phyloP scores from a whole-genome alignment of 2,797 vertebrate species.

The Philypnodon macrostomus region DNA sequence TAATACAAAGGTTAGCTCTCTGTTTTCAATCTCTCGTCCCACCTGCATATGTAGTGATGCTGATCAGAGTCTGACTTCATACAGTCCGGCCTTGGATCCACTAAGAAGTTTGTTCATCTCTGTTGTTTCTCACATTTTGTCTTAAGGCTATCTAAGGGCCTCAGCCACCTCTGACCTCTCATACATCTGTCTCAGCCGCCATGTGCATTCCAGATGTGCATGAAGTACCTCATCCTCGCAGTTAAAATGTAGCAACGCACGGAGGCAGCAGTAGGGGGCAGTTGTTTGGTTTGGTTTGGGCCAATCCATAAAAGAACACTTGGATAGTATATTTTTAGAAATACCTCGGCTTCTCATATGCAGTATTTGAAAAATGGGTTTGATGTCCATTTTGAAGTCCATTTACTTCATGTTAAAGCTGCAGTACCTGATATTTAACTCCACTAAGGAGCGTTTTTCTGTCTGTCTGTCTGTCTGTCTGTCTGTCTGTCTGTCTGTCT shows the following conservation, averaged over 20 bases:
- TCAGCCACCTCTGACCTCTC: constrained; percentile 58
- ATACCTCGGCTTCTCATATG: no score
- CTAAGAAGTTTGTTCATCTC: constrained; percentile 63
- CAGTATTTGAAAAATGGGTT: no score
- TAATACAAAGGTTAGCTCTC: no score
- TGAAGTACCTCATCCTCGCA: constrained; percentile 22
- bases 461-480: no score
- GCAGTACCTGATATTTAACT: no score
- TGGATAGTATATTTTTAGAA: neutral
- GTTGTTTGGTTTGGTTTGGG: constrained; percentile 30
- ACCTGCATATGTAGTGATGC: constrained; percentile 28
- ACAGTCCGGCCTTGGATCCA: constrained; percentile 43
- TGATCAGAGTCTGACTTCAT: constrained; percentile 29
- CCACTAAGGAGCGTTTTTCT: no score
- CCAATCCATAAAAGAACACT: neutral
- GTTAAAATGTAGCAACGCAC: constrained; percentile 21
- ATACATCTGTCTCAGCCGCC: constrained; percentile 60
- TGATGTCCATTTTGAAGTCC: no score
- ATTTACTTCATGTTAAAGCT: no score
- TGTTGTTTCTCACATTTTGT: constrained; percentile 62
- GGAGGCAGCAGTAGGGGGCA: constrained; percentile 60
- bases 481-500: no score
- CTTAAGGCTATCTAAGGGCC: constrained; percentile 70
- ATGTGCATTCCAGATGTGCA: constrained; percentile 79
- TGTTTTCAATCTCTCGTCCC: no score